Evolutionary conservation across 1,140 invertebrate genomes (phyloP).

Genomic region (Scylla paramamosain): DNA sequence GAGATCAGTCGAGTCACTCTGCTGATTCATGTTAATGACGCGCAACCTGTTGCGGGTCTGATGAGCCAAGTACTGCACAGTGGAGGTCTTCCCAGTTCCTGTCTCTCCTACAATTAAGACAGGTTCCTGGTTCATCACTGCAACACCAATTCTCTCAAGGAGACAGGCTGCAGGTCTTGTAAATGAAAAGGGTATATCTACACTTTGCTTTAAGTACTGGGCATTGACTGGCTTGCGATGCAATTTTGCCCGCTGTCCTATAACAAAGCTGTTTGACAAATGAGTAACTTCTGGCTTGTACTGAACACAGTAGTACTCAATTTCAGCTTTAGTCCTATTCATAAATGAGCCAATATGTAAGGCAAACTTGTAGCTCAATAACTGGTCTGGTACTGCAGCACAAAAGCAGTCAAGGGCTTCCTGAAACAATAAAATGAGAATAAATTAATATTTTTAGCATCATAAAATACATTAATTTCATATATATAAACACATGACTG

Average conservation of each 20-base stretch:
- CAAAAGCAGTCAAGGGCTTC: conserved; percentile 96
- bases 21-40: conserved; percentile 99
- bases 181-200: conserved; percentile 85
- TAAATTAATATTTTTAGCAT: neutral
- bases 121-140: conserved; percentile 91
- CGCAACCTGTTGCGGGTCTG: conserved; percentile 89
- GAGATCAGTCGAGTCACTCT: conserved; percentile 97
- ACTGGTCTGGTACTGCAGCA: conserved; percentile 85
- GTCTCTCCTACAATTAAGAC: conserved; percentile 98
- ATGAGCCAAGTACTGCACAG: conserved; percentile 94
- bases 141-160: conserved; percentile 92
- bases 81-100: conserved; percentile 98
- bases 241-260: conserved; percentile 84
- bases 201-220: neutral
- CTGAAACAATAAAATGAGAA: conserved; percentile 83
- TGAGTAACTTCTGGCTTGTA: conserved; percentile 88
- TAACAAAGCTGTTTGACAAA: conserved; percentile 80
- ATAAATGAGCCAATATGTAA: conserved; percentile 88
- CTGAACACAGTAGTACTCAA: conserved; percentile 88
- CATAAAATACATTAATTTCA: neutral
- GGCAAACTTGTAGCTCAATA: conserved; percentile 77
- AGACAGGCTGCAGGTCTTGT: conserved; percentile 89
- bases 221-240: conserved; percentile 74
- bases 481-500: no score
- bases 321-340: conserved; percentile 90